Evolutionary conservation across 2,113 vertebrate species (phyloP), one percentile per base, ranked within the genome.

Genomic region (Macaca mulatta): DNA sequence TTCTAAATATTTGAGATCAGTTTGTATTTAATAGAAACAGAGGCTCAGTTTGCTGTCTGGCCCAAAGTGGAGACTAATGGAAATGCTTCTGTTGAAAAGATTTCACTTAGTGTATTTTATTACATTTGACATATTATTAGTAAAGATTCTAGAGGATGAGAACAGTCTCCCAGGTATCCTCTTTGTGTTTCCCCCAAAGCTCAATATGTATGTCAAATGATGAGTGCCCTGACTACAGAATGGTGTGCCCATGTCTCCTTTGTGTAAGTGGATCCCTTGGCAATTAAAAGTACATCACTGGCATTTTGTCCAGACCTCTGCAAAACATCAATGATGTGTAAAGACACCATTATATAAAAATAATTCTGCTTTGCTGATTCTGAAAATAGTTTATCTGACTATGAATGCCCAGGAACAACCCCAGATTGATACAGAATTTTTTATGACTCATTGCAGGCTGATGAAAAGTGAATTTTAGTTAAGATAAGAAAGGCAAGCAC

Each of bases 231-330:
- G 20, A 27, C 8, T n/a, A 32, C 14, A 6, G n/a, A 74, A 4
- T 0, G 17, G 13, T 2, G 22, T 23, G 3, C 9, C 14, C 16
- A 2, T 0, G 2, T 4, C 16, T 52, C 45, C 55, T 17, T 17
- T 18, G 8, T 35, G 32, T 6, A 27, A 78, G 6, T 4, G 35
- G 23, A 20, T 52, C 74, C 25, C 40, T 40, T 17, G 55, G 45
- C 38, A 70, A 23, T 9, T 27, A 50, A 74, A 79, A 72, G 35
- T 0, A 38, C 30, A 16, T 17, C n/a, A 2, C 18, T 23, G 45
- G 12, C 32, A 5, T 81, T 89, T 83, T 40, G 32, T 48, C 5
- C 61, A 50, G 43, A 67, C 32, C 12, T 59, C 77, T 61, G 40
- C 6, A 59, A 86, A 83, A 88, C 52, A 80, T 48, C 40, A 81